Evolutionary conservation across 1,140 invertebrate species (phyloP), one percentile per base, ranked within the genome.

Genomic region (Halesus radiatus): DNA sequence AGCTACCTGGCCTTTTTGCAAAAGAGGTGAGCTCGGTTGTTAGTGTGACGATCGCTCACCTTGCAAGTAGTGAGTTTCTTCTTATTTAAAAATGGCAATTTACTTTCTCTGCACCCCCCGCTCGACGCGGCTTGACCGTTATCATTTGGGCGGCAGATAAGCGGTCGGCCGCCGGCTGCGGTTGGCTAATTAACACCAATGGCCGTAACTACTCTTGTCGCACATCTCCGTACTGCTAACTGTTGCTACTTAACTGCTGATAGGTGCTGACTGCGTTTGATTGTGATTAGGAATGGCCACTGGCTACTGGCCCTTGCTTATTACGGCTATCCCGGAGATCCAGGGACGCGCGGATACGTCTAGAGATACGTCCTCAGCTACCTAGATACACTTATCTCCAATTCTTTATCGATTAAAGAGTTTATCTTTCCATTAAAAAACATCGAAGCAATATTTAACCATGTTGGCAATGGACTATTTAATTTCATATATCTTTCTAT

Each of bases 131-230:
- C 13, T 16, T n/a, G 62, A 64, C 68, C 68, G 70, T 29, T 54
- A 74, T 74, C 70, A 56, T 32, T 45, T 32, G 74, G 74, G 22
- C 37, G 56, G 73, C 50, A 80, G 81, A 82, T 82, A 82, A 82
- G 81, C 45, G 15, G 81, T 54, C 81, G 50, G 75, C 66, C 81
- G 81, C 53, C 74, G 76, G 52, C 76, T 83, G 81, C 75, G 81
- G 81, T 83, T 74, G 58, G 58, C 81, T 83, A 83, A 83, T 83
- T 83, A 83, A 77, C 79, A 56, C 52, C 72, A 54, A 53, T 74
- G 75, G 78, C 58, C 77, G 78, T 45, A 45, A 45, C 37, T 45
- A 45, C 37, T 45, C 37, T 81, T 80, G 78, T 80, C 76, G 79
- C 81, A 80, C 45, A 83, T 80, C 81, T 79, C 77, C 16, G 8